These are phyloP conservation scores for Sussaba pulchella DNA, from an alignment of 2,888 invertebrate genomes.

Conservation along the genomic window DNA sequence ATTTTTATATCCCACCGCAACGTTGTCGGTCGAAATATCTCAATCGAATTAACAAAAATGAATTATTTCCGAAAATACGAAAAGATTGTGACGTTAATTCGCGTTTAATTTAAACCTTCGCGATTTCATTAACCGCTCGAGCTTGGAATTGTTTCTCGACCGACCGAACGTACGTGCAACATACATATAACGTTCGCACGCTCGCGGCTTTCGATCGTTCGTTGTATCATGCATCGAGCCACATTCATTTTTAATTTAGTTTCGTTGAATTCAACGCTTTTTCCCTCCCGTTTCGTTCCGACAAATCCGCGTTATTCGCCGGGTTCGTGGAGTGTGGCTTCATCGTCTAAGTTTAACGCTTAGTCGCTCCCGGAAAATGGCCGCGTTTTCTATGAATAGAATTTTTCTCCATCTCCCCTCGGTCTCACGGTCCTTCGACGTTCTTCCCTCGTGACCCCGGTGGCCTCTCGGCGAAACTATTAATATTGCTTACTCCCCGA, in stretches of 20 bases:
- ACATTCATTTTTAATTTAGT: constrained; percentile 52
- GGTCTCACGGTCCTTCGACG: constrained; percentile 4
- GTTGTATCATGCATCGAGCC: constrained; percentile 35
- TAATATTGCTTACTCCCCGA: constrained; percentile 26
- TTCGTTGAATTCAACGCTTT: constrained; percentile 40
- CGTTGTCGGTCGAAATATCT: neutral
- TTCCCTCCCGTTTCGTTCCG: neutral
- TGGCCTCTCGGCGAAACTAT: constrained; percentile 74
- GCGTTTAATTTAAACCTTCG: constrained; percentile 49
- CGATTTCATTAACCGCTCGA: constrained; percentile 29
- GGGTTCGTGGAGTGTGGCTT: constrained; percentile 61
- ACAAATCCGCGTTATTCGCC: constrained; percentile 71
- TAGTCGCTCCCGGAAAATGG: constrained; percentile 80
- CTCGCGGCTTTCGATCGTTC: constrained; percentile 47
- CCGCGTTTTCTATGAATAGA: constrained; percentile 80
- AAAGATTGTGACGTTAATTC: constrained; percentile 7
- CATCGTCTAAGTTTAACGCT: constrained; percentile 78
- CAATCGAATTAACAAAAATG: neutral
- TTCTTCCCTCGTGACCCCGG: constrained; percentile 71
- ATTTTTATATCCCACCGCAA: neutral
- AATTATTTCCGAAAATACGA: neutral
- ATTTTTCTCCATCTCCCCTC: constrained; percentile 26
- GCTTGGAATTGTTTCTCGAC: constrained; percentile 20
- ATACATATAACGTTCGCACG: neutral
- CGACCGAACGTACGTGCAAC: constrained; percentile 46